Base-by-base conservation (phyloP, 2,888 invertebrate species). In the Allacma fusca region DNA sequence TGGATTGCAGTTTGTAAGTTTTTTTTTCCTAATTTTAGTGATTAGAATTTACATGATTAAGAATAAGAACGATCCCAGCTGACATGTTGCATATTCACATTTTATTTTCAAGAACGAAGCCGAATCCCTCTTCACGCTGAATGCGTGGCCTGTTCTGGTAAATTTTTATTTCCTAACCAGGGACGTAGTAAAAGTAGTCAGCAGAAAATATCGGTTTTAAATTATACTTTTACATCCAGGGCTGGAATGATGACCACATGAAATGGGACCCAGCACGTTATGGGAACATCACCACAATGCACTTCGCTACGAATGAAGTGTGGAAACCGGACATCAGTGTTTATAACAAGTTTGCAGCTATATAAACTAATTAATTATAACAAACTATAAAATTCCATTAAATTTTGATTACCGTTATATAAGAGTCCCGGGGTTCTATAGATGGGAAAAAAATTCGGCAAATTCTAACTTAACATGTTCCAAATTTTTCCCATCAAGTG, bases 251-350 rank as follows among this genome's bases (percentile, higher is more conserved):
- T 85, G 89, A 90, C 16, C 91, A 92, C 78, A 87, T 94, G 19
- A 88, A 88, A 77, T 94, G 94, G 94, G 91, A 93, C 85, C 86
- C 89, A 0, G 87, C 88, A 2, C 89, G 90, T 24, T 93, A 93
- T 83, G 92, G 91, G 83, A 91, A 90, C 64, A 88, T 93, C 72
- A 87, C 87, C 24, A 86, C 87, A 62, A 86, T 91, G 65, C 89
- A 91, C 85, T 87, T 92, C 84, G 90, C 91, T 13, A 91, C 91
- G 77, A 91, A 91, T 86, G 92, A 93, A 85, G 88, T 94, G 82
- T 95, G 94, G 93, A 90, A 90, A 86, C 94, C 94, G 2, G 94
- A 93, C 86, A 88, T 94, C 79, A 89, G 89, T 80, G 88, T 93
- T 24, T 91, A 92, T 83, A 94, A 93, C 83, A 86, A 85, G 86